A percentile compares a stretch with the other conserved stretches of the same genome.
Evolutionary conservation across 1,140 invertebrate species (phyloP).

Genomic region (Tachypleus tridentatus): DNA sequence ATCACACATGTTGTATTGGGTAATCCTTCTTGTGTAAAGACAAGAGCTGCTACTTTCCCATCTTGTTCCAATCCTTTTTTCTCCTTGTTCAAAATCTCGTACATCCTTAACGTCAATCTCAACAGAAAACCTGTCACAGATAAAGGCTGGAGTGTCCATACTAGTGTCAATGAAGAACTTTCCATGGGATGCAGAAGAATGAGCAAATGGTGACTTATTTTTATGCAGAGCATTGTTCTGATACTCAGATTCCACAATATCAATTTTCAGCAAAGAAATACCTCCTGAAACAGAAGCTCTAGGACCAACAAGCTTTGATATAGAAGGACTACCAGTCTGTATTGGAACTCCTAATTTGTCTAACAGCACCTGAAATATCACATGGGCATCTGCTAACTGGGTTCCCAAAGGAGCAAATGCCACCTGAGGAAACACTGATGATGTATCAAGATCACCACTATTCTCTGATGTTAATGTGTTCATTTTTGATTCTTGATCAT

Average conservation of each 20-base stretch:
- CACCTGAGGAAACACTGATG: conserved; percentile 22
- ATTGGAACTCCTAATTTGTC: conserved; percentile 64
- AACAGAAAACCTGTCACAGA: conserved; percentile 78
- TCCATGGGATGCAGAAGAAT: conserved; percentile 10
- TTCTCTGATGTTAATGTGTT: conserved; percentile 36
- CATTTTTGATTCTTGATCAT: conserved; percentile 43
- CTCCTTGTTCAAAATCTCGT: conserved; percentile 5
- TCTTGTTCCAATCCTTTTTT: no score
- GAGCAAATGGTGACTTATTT: conserved; percentile 14
- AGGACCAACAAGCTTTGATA: conserved; percentile 72
- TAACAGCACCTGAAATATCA: conserved; percentile 81
- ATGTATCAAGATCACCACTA: conserved; percentile 25
- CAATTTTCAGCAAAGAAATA: conserved; percentile 76
- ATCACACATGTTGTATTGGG: conserved; percentile 64
- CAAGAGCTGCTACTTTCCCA: no score
- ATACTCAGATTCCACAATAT: conserved; percentile 67
- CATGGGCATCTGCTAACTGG: conserved; percentile 71
- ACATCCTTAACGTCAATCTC: conserved; percentile 74
- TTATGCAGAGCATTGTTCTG: conserved; percentile 14
- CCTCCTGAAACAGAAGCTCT: conserved; percentile 75
- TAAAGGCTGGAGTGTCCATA: conserved; percentile 71
- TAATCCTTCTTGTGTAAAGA: no score
- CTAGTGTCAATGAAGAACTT: conserved; percentile 23
- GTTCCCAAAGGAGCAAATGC: conserved; percentile 45
- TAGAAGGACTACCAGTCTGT: conserved; percentile 45